Evolutionary conservation across 1,140 invertebrate species (phyloP).

Genomic region (Drosophila athabasca): DNA sequence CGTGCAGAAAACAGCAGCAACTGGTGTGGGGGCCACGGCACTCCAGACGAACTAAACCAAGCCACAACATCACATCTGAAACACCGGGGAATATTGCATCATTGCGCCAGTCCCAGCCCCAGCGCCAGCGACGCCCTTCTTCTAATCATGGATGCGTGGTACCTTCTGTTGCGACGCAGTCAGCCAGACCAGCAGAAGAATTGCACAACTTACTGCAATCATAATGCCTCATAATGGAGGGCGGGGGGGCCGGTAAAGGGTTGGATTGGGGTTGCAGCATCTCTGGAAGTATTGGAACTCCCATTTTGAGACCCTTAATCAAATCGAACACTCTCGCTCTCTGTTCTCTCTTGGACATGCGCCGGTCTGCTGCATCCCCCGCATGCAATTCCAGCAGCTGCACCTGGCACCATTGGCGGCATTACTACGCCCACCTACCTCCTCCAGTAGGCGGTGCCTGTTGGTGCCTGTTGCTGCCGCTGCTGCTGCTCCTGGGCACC

Average conservation of each 20-base stretch:
- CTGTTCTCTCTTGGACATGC: slow-evolving; percentile 56
- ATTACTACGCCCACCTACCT: neutral
- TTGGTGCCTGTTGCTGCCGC: neutral
- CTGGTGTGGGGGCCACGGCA: neutral
- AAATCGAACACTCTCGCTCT: slow-evolving; percentile 45
- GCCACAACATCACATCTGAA: neutral
- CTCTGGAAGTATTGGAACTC: slow-evolving; percentile 48
- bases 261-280: slow-evolving; percentile 8
- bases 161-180: slow-evolving; percentile 42
- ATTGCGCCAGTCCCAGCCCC: neutral
- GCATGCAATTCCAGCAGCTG: slow-evolving; percentile 38
- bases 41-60: no score
- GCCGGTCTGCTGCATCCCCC: slow-evolving; percentile 50
- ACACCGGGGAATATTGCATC: neutral
- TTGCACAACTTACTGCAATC: neutral
- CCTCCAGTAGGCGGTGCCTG: no score
- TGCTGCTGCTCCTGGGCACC: slow-evolving; percentile 51
- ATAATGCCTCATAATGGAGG: neutral
- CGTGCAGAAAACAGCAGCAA: slow-evolving; percentile 21
- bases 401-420: slow-evolving; percentile 16
- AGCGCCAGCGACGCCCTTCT: slow-evolving; percentile 31
- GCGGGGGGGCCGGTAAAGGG: neutral
- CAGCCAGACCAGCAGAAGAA: slow-evolving; percentile 37
- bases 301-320: slow-evolving; percentile 47
- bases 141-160: slow-evolving; percentile 58